Conservation (phyloP, 1,140 invertebrate genomes). For the Neuroterus valhalla region DNA sequence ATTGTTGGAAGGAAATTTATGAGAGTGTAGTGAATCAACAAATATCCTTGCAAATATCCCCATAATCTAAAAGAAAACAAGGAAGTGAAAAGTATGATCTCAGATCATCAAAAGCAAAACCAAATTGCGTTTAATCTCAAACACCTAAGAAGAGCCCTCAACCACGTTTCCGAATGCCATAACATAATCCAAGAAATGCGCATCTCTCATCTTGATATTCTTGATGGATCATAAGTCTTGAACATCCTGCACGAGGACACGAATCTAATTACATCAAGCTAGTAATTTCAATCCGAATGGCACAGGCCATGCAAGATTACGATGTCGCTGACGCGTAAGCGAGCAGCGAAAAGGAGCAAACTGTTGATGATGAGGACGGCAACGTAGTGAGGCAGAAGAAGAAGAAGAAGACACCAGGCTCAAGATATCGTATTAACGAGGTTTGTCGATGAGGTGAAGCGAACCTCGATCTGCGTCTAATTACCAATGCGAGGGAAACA, state of each 20-base stretch:
- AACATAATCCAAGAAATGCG: slow-evolving; percentile 8
- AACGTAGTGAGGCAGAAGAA: neutral
- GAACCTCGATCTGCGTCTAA: slow-evolving; percentile 47
- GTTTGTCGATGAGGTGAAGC: slow-evolving; percentile 50
- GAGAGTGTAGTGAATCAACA: too few species aligned
- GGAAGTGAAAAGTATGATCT: too few species aligned
- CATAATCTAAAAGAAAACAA: too few species aligned
- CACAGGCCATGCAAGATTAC: slow-evolving; percentile 1
- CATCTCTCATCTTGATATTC: neutral
- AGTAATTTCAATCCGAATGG: slow-evolving; percentile 1
- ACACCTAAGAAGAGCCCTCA: too few species aligned
- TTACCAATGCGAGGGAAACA: slow-evolving; percentile 59
- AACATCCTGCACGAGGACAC: neutral
- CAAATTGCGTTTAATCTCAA: too few species aligned
- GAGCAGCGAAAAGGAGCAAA: slow-evolving; percentile 5
- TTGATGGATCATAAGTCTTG: neutral
- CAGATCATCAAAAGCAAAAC: too few species aligned
- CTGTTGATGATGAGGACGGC: neutral
- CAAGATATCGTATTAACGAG: slow-evolving; percentile 52
- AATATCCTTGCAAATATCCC: too few species aligned
- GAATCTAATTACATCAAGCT: slow-evolving; percentile 20
- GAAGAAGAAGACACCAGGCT: neutral
- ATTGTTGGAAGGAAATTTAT: too few species aligned
- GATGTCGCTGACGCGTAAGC: slow-evolving; percentile 22
- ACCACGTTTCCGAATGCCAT: too few species aligned